Evolutionary conservation across 2,888 invertebrate species (phyloP).

Genomic region (Bombyx huttoni): DNA sequence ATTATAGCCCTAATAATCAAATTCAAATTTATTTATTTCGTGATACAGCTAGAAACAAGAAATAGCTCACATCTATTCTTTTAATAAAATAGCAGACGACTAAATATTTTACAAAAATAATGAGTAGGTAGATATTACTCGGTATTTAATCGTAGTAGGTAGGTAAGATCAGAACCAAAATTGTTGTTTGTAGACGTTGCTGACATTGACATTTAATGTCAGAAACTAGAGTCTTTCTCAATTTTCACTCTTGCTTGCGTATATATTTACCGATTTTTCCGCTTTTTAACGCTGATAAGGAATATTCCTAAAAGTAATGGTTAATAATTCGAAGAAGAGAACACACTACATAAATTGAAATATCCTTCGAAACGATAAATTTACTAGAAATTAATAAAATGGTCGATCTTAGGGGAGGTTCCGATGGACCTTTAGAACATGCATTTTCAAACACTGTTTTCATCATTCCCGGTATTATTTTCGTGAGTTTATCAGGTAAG

Average conservation of each 20-base stretch:
- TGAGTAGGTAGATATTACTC: too few species aligned
- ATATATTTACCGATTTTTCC: not conserved
- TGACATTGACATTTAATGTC: not conserved
- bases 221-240: not conserved
- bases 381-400: constrained; percentile 56
- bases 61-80: too few species aligned
- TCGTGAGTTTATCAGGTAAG: constrained; percentile 83
- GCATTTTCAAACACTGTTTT: constrained; percentile 91
- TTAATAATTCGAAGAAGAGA: not conserved
- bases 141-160: too few species aligned
- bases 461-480: constrained; percentile 86
- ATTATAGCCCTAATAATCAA: too few species aligned
- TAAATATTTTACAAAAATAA: too few species aligned
- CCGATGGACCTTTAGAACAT: constrained; percentile 86
- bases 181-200: too few species aligned
- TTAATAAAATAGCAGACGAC: too few species aligned
- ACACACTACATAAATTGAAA: not conserved
- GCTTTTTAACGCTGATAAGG: not conserved
- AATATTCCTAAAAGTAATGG: not conserved
- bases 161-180: too few species aligned
- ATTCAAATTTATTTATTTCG: too few species aligned
- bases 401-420: constrained; percentile 87
- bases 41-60: too few species aligned
- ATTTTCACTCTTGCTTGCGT: not conserved
- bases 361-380: not conserved